phyloP scores from a whole-genome alignment of 2,113 vertebrate species.

The Gymnorhina tibicen region DNA sequence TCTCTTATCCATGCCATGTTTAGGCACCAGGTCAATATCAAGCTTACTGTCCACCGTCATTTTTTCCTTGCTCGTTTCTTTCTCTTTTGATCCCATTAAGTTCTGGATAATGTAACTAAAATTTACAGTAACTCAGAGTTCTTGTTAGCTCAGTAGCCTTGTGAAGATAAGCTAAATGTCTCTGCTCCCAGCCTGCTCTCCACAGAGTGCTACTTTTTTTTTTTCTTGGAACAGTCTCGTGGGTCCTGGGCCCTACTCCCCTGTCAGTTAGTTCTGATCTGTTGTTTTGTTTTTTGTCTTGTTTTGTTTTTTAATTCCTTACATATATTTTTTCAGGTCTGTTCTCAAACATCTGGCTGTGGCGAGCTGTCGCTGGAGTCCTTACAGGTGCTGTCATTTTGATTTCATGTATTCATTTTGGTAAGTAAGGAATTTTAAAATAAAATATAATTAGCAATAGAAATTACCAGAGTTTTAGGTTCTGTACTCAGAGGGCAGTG shows the following conservation, averaged over 20 bases:
- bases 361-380: not conserved
- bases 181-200: not conserved
- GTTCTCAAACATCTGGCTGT: slow-evolving; percentile 1
- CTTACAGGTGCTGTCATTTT: not conserved
- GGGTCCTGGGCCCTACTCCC: not conserved
- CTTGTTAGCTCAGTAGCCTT: not conserved
- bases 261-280: not conserved
- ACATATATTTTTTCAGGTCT: not conserved
- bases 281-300: not conserved
- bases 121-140: not conserved
- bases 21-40: not conserved
- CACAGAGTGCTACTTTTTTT: accelerated
- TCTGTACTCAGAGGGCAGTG: not conserved
- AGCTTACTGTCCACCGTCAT: too few relatives aligned
- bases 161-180: not conserved
- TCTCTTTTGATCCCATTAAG: not conserved
- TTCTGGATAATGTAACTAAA: not conserved
- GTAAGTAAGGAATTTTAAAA: not conserved
- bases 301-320: not conserved
- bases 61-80: not conserved
- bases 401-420: not conserved
- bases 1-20: not conserved
- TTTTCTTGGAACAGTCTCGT: not conserved
- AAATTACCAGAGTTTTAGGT: not conserved
- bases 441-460: not conserved